Evolutionary conservation across 2,888 invertebrate species (phyloP).

Genomic region (Eupithecia subfuscata): DNA sequence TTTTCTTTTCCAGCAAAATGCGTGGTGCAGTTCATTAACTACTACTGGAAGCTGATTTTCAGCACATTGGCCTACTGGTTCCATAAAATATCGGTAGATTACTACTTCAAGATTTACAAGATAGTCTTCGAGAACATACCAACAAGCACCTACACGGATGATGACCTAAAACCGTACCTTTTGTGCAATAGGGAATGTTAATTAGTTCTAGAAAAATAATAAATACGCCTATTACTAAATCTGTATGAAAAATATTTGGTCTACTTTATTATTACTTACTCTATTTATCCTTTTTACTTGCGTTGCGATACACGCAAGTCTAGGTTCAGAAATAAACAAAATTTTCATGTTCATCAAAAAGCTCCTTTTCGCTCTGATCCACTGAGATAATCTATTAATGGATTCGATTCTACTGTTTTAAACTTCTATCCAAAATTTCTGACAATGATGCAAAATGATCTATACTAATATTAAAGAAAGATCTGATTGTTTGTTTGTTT

Average conservation of each 20-base stretch:
- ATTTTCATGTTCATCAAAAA: too few relatives aligned
- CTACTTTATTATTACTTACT: background rate
- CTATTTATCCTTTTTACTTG: background rate
- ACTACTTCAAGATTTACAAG: slow-evolving; percentile 46
- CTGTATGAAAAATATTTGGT: background rate
- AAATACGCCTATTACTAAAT: background rate
- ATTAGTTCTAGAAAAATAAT: background rate
- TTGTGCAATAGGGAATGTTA: slow-evolving; percentile 2
- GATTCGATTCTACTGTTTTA: too few relatives aligned
- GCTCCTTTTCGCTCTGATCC: too few relatives aligned
- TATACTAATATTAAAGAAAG: too few relatives aligned
- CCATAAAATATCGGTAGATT: slow-evolving; percentile 51
- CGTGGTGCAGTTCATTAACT: slow-evolving; percentile 44
- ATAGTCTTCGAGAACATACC: slow-evolving; percentile 53
- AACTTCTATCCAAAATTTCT: too few relatives aligned
- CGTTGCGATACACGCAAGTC: too few relatives aligned
- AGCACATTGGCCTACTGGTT: slow-evolving; percentile 51
- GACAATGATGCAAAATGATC: too few relatives aligned
- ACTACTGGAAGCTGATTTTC: slow-evolving; percentile 52
- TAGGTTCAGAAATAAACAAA: too few relatives aligned
- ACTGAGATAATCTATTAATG: too few relatives aligned
- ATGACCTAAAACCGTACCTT: slow-evolving; percentile 45
- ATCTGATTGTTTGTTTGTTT: too few relatives aligned
- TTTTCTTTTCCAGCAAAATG: slow-evolving; percentile 39
- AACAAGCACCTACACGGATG: slow-evolving; percentile 51